A percentile compares a stretch with the other conserved stretches of the same genome.
phyloP scores from a whole-genome alignment of 2,888 invertebrate genomes.

The Heliconius aoede region DNA sequence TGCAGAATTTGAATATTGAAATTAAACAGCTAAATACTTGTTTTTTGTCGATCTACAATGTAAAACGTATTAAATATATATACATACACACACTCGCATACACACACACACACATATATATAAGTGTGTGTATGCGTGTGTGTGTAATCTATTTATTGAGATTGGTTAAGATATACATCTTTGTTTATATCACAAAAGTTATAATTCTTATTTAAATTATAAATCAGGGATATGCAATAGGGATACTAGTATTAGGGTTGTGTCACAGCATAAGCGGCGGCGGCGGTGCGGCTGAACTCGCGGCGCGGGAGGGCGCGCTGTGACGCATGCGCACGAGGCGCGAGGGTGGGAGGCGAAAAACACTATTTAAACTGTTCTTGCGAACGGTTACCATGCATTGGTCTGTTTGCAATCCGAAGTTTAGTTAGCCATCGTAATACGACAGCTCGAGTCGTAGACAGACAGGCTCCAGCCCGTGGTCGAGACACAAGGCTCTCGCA shows the following conservation, averaged over 20 bases:
- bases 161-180: too few relatives aligned
- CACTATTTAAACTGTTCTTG: constrained; percentile 87
- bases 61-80: not conserved
- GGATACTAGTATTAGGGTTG: constrained; percentile 15
- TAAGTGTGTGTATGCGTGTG: too few relatives aligned
- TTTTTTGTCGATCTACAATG: not conserved
- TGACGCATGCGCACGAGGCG: constrained; percentile 86
- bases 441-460: constrained; percentile 82
- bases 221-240: not conserved
- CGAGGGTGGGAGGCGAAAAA: constrained; percentile 83
- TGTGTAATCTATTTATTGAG: too few relatives aligned
- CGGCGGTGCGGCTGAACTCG: constrained; percentile 44
- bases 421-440: constrained; percentile 85
- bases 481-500: constrained; percentile 82
- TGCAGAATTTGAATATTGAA: not conserved
- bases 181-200: too few relatives aligned
- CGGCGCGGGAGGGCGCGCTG: constrained; percentile 67
- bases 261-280: constrained; percentile 31
- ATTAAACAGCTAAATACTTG: not conserved
- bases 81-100: too few relatives aligned
- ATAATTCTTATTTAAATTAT: not conserved
- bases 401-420: constrained; percentile 87
- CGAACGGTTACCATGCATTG: constrained; percentile 87
- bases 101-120: too few relatives aligned
- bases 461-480: constrained; percentile 86